phyloP scores from a whole-genome alignment of 2,888 invertebrate genomes.

The Fragum whitleyi region DNA sequence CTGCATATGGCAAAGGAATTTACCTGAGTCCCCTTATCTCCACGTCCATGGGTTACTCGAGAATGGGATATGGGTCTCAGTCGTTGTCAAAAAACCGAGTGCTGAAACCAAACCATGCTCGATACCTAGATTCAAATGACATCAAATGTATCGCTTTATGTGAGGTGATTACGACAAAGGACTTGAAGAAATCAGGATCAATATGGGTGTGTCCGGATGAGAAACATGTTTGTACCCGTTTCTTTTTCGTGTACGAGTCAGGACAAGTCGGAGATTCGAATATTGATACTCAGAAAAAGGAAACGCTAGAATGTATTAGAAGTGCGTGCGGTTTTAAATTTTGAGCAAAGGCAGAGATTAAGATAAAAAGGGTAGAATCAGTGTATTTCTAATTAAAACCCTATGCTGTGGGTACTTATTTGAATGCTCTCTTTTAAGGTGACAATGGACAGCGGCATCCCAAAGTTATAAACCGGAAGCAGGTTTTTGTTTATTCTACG shows the following conservation, averaged over 20 bases:
- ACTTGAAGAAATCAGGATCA: conserved; percentile 72
- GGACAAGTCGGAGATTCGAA: conserved; percentile 68
- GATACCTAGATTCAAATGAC: conserved; percentile 74
- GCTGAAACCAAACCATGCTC: conserved; percentile 29
- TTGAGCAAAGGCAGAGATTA: not conserved
- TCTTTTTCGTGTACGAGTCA: conserved; percentile 83
- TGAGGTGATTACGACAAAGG: conserved; percentile 78
- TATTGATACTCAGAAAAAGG: conserved; percentile 67
- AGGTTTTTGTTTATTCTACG: too few species aligned
- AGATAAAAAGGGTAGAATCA: too few species aligned
- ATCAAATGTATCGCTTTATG: conserved; percentile 81
- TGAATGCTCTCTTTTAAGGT: too few species aligned
- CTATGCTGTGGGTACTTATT: too few species aligned
- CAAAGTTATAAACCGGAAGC: too few species aligned
- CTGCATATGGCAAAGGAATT: conserved; percentile 82
- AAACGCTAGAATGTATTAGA: conserved; percentile 60
- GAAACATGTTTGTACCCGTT: conserved; percentile 82
- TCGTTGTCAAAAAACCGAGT: conserved; percentile 31
- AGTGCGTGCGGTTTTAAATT: conserved; percentile 60
- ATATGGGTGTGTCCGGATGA: conserved; percentile 80
- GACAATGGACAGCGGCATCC: too few species aligned
- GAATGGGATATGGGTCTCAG: conserved; percentile 73
- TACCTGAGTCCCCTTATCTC: conserved; percentile 80
- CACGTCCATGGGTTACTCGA: conserved; percentile 80
- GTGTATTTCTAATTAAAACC: too few species aligned